Conservation (phyloP, 2,888 invertebrate species). For the Chrysina gloriosa region DNA sequence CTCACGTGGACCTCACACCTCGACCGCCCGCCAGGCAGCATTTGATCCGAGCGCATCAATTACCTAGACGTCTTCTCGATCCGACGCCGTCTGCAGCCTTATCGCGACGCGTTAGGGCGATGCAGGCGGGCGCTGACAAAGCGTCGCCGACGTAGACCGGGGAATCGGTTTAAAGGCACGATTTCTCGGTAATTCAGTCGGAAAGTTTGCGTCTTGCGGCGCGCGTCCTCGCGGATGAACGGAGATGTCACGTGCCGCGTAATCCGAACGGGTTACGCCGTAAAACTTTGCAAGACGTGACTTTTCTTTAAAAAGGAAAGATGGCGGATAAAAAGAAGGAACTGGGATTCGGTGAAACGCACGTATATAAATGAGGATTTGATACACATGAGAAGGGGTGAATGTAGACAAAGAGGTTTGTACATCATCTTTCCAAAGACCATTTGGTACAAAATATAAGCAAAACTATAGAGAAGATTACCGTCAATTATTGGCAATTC, state of each 20-base stretch:
- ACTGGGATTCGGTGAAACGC: too few relatives aligned
- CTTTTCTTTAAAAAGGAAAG: too few relatives aligned
- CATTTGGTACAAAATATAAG: too few relatives aligned
- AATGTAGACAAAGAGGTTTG: too few relatives aligned
- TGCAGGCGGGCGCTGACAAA: neutral
- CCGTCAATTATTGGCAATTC: too few relatives aligned
- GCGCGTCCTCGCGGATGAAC: neutral
- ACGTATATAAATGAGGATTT: too few relatives aligned
- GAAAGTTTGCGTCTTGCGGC: neutral
- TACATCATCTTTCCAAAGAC: too few relatives aligned
- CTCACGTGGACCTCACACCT: too few relatives aligned
- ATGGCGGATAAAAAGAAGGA: too few relatives aligned
- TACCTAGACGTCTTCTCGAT: neutral
- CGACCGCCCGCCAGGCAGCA: neutral
- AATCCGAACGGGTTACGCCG: conserved; percentile 5
- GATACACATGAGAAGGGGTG: too few relatives aligned
- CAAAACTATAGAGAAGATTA: too few relatives aligned
- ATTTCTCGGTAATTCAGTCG: neutral
- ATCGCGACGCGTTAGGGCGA: neutral
- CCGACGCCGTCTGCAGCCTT: conserved; percentile 1
- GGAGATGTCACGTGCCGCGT: conserved; percentile 4
- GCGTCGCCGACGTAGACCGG: neutral
- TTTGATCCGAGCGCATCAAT: conserved; percentile 1
- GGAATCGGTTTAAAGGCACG: neutral
- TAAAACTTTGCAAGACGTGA: conserved; percentile 6